Base-by-base conservation (phyloP, 2,888 invertebrate species). In the Eucriotettix oculatus region DNA sequence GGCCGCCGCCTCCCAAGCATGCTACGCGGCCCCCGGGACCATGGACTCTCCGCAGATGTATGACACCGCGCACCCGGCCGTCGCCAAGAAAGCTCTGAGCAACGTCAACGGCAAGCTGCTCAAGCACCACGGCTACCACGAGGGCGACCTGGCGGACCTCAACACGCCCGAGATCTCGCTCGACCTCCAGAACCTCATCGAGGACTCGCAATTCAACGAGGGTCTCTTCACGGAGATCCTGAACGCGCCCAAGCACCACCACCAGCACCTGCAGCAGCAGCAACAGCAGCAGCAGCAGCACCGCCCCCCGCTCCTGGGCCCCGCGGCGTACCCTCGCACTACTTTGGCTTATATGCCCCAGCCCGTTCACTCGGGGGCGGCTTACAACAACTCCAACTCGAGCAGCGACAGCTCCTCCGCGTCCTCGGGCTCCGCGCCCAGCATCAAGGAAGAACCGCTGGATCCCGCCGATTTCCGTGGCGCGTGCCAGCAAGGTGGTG, bases 111-210 rank as follows among this genome's bases (percentile, higher is more conserved):
- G 77, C 65, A 82, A 85, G 65, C 85, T 85, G 67, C 83, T 81
- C 68, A 78, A 87, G 68, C 82, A 83, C 66, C 87, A 86, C 74
- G 87, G 88, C 62, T 86, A 86, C 52, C 75, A 76, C 40, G 78
- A 79, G 62, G 80, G 79, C 54, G 91, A 93, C 71, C 76, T 93
- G 64, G 87, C 89, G 71, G 93, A 93, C 73, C 81, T 95, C 69
- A 92, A 91, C 73, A 88, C 89, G 61, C 90, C 92, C 66, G 95
- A 95, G 75, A 91, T 94, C 72, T 90, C 91, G 65, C 78, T 95
- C 70, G 94, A 95, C 71, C 78, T 95, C 66, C 92, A 94, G 71
- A 88, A 90, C 73, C 81, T 95, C 69, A 93, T 95, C 71, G 92
- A 93, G 76, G 93, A 93, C 73, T 78, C 80, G 42, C 90, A 91